These are phyloP conservation scores for Tachysurus fulvidraco DNA, from an alignment of 2,113 vertebrate species.

Conservation along the genomic window DNA sequence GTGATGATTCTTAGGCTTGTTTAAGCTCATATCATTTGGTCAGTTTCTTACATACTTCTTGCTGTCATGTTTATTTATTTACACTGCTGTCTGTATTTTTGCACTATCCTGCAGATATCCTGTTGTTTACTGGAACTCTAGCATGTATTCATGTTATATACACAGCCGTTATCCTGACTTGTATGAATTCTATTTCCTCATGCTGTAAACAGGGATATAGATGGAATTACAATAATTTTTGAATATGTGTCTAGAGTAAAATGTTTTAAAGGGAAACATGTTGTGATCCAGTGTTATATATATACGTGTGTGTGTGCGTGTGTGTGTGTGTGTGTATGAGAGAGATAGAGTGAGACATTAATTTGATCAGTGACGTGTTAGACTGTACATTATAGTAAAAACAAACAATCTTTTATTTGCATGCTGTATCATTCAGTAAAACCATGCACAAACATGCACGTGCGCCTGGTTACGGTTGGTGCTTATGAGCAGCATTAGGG, in stretches of 20 bases:
- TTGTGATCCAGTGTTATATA: neutral
- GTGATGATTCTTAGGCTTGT: neutral
- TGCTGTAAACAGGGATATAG: neutral
- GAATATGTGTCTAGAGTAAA: neutral
- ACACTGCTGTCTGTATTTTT: neutral
- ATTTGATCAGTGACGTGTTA: neutral
- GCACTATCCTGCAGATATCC: neutral
- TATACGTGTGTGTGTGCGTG: too few relatives aligned
- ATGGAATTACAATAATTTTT: neutral
- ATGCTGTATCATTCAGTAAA: neutral
- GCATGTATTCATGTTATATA: neutral
- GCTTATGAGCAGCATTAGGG: neutral
- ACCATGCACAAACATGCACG: neutral
- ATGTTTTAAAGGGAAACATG: neutral
- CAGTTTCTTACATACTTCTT: neutral
- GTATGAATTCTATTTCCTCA: conserved; percentile 2
- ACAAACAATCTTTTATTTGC: neutral
- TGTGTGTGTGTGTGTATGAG: too few relatives aligned
- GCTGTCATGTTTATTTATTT: neutral
- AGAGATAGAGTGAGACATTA: neutral
- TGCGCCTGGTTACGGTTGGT: neutral
- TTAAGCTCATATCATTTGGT: neutral
- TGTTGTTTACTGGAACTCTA: neutral
- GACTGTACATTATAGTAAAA: neutral
- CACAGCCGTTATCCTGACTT: neutral